Conservation (phyloP, 2,888 invertebrate species). For the Lasioglossum vierecki region DNA sequence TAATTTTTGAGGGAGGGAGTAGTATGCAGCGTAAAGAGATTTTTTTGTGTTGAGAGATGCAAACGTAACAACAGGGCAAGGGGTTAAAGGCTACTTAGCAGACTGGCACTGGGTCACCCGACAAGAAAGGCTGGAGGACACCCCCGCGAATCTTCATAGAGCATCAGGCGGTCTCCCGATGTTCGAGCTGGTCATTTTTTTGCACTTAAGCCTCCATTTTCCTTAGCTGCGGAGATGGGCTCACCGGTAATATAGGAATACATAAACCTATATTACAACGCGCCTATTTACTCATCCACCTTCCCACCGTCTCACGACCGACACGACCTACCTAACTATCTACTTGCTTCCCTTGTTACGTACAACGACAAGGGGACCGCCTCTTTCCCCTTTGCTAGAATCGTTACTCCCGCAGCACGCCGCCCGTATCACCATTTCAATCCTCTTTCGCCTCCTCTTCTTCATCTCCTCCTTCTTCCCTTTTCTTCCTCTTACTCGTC, state of each 20-base stretch:
- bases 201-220: slow-evolving; percentile 13
- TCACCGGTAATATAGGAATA: slow-evolving; percentile 30
- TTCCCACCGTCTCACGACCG: slow-evolving; percentile 26
- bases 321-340: slow-evolving; percentile 40
- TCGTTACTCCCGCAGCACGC: slow-evolving; percentile 59
- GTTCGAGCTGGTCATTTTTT: not conserved
- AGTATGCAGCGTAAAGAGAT: not conserved
- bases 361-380: slow-evolving; percentile 28
- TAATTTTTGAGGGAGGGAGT: not conserved
- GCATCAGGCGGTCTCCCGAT: not conserved
- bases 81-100: slow-evolving; percentile 24
- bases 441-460: slow-evolving; percentile 27
- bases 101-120: not conserved
- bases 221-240: slow-evolving; percentile 15
- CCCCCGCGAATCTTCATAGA: not conserved
- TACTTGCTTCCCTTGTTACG: slow-evolving; percentile 42
- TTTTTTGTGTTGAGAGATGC: not conserved
- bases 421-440: slow-evolving; percentile 52
- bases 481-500: not conserved
- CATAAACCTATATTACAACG: slow-evolving; percentile 53
- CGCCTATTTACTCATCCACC: slow-evolving; percentile 50
- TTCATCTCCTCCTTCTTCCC: slow-evolving; percentile 20
- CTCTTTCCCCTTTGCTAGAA: slow-evolving; percentile 57
- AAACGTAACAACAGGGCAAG: not conserved
- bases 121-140: not conserved